Evolutionary conservation across 1,140 invertebrate species (phyloP).

Genomic region (Rhyzopertha dominica): DNA sequence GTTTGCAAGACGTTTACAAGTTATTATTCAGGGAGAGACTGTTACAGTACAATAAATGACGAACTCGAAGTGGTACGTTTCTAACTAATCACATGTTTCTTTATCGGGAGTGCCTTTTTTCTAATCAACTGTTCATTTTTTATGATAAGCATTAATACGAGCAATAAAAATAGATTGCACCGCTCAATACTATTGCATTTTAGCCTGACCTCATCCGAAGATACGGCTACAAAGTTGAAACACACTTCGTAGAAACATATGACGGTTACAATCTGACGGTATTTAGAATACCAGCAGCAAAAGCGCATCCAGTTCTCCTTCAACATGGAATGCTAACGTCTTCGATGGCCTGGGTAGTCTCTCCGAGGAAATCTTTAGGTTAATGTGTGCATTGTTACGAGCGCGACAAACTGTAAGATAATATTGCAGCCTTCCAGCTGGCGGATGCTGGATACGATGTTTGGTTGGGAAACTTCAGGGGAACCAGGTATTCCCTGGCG

Average conservation of each 20-base stretch:
- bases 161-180: no score
- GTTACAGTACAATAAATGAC: no score
- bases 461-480: constrained; percentile 63
- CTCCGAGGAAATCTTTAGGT: background rate
- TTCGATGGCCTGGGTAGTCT: constrained; percentile 22
- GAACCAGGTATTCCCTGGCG: constrained; percentile 53
- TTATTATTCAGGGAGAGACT: no score
- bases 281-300: constrained; percentile 49
- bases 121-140: background rate
- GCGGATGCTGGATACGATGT: constrained; percentile 69
- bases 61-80: no score
- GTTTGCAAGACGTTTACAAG: no score
- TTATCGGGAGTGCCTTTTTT: no score
- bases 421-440: constrained; percentile 55
- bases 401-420: background rate
- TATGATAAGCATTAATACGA: background rate
- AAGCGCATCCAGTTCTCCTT: constrained; percentile 51
- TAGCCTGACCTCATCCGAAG: constrained; percentile 47
- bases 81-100: no score
- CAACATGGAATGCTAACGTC: constrained; percentile 61
- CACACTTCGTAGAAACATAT: constrained; percentile 46
- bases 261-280: constrained; percentile 55
- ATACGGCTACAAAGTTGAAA: constrained; percentile 51
- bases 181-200: constrained; percentile 4
- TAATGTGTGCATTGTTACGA: background rate